Base-by-base conservation (phyloP, 2,113 vertebrate genomes). In the Eolophus roseicapilla region DNA sequence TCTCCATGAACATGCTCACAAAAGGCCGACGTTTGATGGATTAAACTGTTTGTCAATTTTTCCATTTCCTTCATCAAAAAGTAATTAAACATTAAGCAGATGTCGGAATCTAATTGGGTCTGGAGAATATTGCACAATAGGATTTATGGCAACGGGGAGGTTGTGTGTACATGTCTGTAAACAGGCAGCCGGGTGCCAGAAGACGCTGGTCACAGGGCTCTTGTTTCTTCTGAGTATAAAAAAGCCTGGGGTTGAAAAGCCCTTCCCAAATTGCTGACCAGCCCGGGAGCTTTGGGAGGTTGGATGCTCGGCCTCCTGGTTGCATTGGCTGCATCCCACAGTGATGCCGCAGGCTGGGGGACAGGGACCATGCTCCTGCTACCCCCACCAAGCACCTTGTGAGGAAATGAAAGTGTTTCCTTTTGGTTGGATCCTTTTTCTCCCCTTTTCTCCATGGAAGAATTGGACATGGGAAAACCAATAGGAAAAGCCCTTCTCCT, bases 1-100 rank as follows among this genome's bases (percentile, higher is more conserved):
- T 88, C 97, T 98, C 94, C 97, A 96, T 97, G 98, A 99, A 98
- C 98, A 98, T 17, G 25, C 91, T 92, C 97, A 97, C 95, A 94
- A 94, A 97, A 92, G 89, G 97, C 94, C 86, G 39, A 83, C 92
- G 92, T 91, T 96, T 94, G 95, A 97, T 92, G 97, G 97, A 94
- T 97, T 98, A 97, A 98, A 98, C 84, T 97, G 80, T 97, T 95
- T 93, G 97, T 98, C 98, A 97, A 50, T 96, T 97, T 97, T 98
- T 98, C 97, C 97, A 96, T 98, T 98, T 97, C 97, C 97, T 98
- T 91, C 82, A 17, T 97, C 97, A 93, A 96, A 90, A 96, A 94
- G 96, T 97, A 97, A 98, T 97, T 90, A 96, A 97, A 96, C 93
- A 70, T 62, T 78, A 87, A 70, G 96, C 97, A 97, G 97, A 93